Base-by-base conservation (phyloP, 1,140 invertebrate species). In the Trichogramma pretiosum region DNA sequence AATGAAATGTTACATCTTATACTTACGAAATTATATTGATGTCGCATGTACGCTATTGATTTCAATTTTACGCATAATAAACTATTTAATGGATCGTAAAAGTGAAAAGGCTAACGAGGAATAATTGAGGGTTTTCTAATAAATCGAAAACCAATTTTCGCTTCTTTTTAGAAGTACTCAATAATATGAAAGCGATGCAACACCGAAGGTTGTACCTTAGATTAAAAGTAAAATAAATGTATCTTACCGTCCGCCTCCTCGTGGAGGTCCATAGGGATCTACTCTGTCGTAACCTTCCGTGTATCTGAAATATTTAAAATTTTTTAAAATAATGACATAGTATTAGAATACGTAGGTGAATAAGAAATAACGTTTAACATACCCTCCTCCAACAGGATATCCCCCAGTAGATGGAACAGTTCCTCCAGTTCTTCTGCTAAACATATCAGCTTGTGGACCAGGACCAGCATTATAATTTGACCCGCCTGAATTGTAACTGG, bases 371-470 rank as follows among this genome's bases (percentile, higher is more conserved):
- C n/a, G 23, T 38, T 17, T 11, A 47, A 62, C 62, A 63, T 53
- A 72, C 69, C 69, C 66, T 57, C 65, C 66, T 58, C 65, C 66
- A 34, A 68, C 64, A 50, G 67, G 65, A 56, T 72, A 72, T 54
- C 63, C 67, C 52, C 62, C 67, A 55, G 65, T 62, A 57, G 60
- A 61, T 40, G 67, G 61, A 24, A 68, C 69, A 23, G 69, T 54
- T 52, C 63, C 68, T 47, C 68, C 69, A 52, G 69, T 59, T 59
- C 70, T 64, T 59, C 70, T 64, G 52, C 68, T 72, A 48, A 69
- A 72, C 67, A 72, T 71, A 42, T 72, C 70, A 41, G 65, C 57
- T 61, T 72, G 70, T 41, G 66, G 65, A 56, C 64, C 65, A 50
- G 67, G 65, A 53, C 68, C 68, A 54, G 68, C 64, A 43, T 61